phyloP scores from a whole-genome alignment of 2,113 vertebrate species.

The Nibea coibor region DNA sequence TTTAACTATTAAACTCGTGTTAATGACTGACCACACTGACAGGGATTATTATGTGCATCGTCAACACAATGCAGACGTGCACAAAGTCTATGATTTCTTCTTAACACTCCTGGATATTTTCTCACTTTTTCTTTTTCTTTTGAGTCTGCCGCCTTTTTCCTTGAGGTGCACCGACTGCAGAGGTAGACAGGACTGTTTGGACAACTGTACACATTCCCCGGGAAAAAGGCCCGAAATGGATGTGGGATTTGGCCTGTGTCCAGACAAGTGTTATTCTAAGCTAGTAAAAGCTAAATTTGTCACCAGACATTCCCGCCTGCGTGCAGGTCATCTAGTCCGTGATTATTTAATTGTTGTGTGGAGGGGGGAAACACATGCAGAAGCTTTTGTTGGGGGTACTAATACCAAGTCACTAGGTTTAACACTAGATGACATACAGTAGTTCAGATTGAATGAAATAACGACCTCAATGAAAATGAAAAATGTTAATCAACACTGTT shows the following conservation, averaged over 20 bases:
- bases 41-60: neutral
- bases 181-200: constrained; percentile 64
- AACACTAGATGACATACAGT: neutral
- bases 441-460: neutral
- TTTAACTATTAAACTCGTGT: constrained; percentile 4
- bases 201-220: constrained; percentile 57
- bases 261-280: constrained; percentile 73
- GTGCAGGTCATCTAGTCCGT: constrained; percentile 47
- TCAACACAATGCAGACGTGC: neutral
- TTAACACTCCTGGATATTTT: neutral
- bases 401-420: neutral
- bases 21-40: constrained; percentile 26
- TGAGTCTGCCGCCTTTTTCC: neutral
- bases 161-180: constrained; percentile 42
- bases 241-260: constrained; percentile 77
- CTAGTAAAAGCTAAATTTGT: constrained; percentile 76
- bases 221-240: constrained; percentile 67
- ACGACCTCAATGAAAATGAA: neutral
- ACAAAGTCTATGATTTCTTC: neutral
- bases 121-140: neutral
- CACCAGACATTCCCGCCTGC: constrained; percentile 57
- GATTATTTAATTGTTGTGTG: constrained; percentile 48
- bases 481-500: no score
- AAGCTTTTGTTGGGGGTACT: neutral
- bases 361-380: neutral